These are phyloP conservation scores for Notothenia coriiceps DNA, from an alignment of 2,113 vertebrate species.

Conservation along the genomic window DNA sequence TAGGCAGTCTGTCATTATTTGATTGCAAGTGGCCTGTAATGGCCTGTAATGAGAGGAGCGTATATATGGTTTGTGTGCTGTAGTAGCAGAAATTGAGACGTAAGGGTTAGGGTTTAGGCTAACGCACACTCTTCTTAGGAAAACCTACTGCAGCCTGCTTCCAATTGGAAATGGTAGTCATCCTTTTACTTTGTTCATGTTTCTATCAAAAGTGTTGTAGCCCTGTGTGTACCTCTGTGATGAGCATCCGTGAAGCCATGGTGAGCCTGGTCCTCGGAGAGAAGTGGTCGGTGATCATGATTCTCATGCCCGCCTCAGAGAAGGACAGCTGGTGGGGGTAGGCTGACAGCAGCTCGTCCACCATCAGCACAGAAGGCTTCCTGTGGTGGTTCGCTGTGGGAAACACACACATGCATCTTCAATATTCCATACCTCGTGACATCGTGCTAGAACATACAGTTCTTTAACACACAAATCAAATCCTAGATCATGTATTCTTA, in stretches of 20 bases:
- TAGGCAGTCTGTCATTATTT: no score
- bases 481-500: no score
- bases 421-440: no score
- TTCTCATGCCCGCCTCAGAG: conserved; percentile 96
- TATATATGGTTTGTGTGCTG: no score
- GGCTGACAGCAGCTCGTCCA: conserved; percentile 96
- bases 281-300: conserved; percentile 99
- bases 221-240: conserved; percentile 89
- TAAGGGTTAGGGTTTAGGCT: no score
- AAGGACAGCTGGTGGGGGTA: conserved; percentile 98
- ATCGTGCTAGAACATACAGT: no score
- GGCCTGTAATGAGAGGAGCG: no score
- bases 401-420: background rate
- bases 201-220: background rate
- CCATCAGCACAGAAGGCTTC: conserved; percentile 96
- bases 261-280: conserved; percentile 97
- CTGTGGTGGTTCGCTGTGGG: conserved; percentile 91
- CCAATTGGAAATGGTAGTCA: conserved; percentile 32
- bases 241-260: conserved; percentile 99
- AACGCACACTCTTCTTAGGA: background rate
- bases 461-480: no score
- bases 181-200: conserved; percentile 1
- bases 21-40: no score
- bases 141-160: conserved; percentile 3
- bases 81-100: no score